Base-by-base conservation (phyloP, 2,888 invertebrate species). In the Strigamia maritima region DNA sequence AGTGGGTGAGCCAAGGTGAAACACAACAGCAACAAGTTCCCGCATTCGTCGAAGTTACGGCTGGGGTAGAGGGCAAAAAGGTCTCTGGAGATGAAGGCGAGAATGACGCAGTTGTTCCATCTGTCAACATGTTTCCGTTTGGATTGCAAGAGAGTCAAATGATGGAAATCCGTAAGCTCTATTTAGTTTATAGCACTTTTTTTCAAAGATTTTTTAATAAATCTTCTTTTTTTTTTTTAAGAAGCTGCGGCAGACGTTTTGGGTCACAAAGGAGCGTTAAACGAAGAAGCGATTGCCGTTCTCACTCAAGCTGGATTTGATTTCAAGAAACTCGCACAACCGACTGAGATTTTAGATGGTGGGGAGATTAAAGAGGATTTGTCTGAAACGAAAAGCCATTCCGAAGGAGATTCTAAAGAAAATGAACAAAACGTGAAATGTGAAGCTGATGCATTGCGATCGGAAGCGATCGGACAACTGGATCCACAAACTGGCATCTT, bases 401-500 rank as follows among this genome's bases (percentile, higher is more conserved):
- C 49, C 6, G 65, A 26, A 26, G 16, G 3, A 26, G 65, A 26
- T 10, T 26, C 65, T 65, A 65, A 65, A 26, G 75, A 75, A 2
- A 16, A 7, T 6, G 40, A 22, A n/a, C n/a, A n/a, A 22, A 26
- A 22, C 31, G 22, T 10, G 10, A 75, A 75, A 75, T 12, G 75
- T 16, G 75, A 12, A 0, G 22, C 38, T 10, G 75, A 28, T 19
- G 26, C 26, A 28, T 8, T 16, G 65, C 65, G 19, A 24, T 6
- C 70, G 70, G 77, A 77, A 19, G 31, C n/a, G 35, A 70, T 78
- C 16, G 80, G 79, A 22, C 80, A 80, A 60, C 77, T 81, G 26
- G 81, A 81, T 79, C 81, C 81, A n/a, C 75, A 79, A 60, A 81
- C 81, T 14, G 81, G 81, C n/a, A 76, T 80, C 24, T 81, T 81